Evolutionary conservation across 2,113 vertebrate genomes (phyloP).

Genomic region (Amazona vittata): DNA sequence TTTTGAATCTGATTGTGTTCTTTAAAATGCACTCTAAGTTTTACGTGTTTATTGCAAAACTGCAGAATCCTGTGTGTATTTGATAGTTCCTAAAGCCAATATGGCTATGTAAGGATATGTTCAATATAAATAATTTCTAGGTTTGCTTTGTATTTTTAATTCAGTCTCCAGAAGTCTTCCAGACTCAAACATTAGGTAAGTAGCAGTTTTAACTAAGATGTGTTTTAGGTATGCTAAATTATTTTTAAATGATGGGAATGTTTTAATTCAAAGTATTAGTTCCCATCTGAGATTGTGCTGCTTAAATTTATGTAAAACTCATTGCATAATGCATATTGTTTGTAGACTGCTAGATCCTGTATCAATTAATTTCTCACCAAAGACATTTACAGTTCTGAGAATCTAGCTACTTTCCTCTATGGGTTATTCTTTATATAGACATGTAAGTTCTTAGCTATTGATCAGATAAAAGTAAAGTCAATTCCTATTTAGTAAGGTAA

Average conservation of each 20-base stretch:
- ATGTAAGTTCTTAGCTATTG: neutral
- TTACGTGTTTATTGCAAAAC: neutral
- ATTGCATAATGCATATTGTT: fast-evolving
- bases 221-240: neutral
- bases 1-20: neutral
- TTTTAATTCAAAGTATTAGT: neutral
- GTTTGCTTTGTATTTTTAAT: neutral
- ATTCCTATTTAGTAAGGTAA: neutral
- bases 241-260: neutral
- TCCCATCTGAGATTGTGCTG: neutral
- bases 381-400: neutral
- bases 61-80: neutral
- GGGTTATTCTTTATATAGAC: neutral
- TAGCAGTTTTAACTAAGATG: neutral
- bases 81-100: neutral
- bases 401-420: neutral
- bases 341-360: neutral
- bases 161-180: neutral
- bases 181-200: neutral
- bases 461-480: neutral
- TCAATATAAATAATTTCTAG: neutral
- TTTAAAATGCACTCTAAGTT: neutral
- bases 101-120: neutral
- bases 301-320: neutral
- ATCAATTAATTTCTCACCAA: neutral